Base-by-base conservation (phyloP, 2,797 vertebrate genomes). In the Neopelma chrysocephalum region DNA sequence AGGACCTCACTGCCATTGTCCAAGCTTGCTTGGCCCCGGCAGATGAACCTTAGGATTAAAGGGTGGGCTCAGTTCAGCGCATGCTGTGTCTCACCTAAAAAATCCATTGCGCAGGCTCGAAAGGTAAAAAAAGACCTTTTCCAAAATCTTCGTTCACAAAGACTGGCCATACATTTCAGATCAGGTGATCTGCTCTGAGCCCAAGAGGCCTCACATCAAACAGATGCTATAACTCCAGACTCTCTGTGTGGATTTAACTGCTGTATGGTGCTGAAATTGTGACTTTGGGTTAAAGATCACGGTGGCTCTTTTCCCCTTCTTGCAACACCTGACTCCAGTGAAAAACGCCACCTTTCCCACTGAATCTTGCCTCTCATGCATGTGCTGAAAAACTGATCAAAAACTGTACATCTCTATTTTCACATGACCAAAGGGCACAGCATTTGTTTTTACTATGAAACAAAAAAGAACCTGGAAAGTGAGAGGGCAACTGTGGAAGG, bases 141-240 rank as follows among this genome's bases (percentile, higher is more conserved):
- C n/a, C n/a, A n/a, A n/a, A n/a, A n/a, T n/a, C n/a, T n/a, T n/a
- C n/a, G n/a, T n/a, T n/a, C n/a, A n/a, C n/a, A n/a, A n/a, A n/a
- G n/a, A n/a, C n/a, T n/a, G n/a, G n/a, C n/a, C n/a, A n/a, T n/a
- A n/a, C n/a, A n/a, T n/a, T n/a, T n/a, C n/a, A 21, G 3, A 81
- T 64, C 45, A 62, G 70, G 40, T 15, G 31, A 31, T 36, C 23
- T 58, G 6, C 42, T 57, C 51, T n/a, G 43, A 47, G 25, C 12
- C 11, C 25, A 58, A 22, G 0, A 62, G 5, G 10, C 22, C 17
- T 66, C n/a, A 40, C 17, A 31, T 9, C 9, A 66, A 82, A 48
- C 1, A 66, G 72, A 43, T 23, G 4, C 5, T 1, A 0, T 10
- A 62, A 9, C 6, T 87, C 58, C 16, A 50, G n/a, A 9, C 14